phyloP scores from a whole-genome alignment of 2,113 vertebrate genomes.

The Paradoxurus hermaphroditus region DNA sequence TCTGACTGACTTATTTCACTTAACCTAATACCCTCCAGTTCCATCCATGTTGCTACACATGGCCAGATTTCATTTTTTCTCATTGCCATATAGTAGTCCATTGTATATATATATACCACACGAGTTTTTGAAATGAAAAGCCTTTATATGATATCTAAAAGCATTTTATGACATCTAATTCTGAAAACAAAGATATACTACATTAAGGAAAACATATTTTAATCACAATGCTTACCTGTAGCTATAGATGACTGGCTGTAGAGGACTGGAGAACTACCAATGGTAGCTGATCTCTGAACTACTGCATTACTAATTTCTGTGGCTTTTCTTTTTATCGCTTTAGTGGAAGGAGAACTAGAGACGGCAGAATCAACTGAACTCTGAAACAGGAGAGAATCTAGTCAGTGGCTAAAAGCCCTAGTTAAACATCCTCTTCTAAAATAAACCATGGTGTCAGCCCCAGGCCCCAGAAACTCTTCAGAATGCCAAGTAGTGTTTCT shows the following conservation, averaged over 20 bases:
- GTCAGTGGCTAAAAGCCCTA: not conserved
- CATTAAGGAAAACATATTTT: not conserved
- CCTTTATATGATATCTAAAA: not conserved
- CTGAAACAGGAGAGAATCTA: slow-evolving; percentile 67
- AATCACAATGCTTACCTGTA: slow-evolving; percentile 81
- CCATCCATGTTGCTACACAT: no score
- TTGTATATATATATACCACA: no score
- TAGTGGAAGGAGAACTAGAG: slow-evolving; percentile 76
- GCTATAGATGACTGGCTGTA: slow-evolving; percentile 89
- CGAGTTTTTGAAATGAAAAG: not conserved
- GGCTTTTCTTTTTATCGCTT: slow-evolving; percentile 91
- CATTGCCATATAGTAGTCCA: no score
- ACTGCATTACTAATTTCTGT: slow-evolving; percentile 81
- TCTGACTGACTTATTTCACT: no score
- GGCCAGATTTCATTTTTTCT: no score
- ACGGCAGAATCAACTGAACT: slow-evolving; percentile 71
- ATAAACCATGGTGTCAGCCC: not conserved
- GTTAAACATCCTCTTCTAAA: not conserved
- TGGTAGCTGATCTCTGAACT: slow-evolving; percentile 89
- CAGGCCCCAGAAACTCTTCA: not conserved
- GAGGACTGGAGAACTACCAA: slow-evolving; percentile 94
- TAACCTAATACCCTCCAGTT: no score
- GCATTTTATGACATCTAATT: not conserved
- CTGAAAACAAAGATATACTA: not conserved
- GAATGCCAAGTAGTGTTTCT: not conserved